Conservation (phyloP, 2,113 vertebrate genomes). For the Hirundichthys speculiger region DNA sequence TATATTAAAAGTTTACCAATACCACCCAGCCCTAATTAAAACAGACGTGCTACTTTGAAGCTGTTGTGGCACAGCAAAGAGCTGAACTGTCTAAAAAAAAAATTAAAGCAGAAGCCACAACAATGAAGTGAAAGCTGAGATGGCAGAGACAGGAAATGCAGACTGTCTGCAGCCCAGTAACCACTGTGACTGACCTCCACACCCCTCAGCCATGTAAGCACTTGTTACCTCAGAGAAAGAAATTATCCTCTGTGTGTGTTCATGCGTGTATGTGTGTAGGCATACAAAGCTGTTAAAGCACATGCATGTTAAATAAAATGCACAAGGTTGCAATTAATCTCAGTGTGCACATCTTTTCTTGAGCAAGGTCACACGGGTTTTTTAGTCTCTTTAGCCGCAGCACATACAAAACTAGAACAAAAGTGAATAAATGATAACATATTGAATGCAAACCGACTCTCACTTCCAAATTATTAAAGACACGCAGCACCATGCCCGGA, state of each 20-base stretch:
- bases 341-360: not conserved
- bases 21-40: too few species aligned
- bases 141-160: conserved; percentile 2
- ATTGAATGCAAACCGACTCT: conserved; percentile 6
- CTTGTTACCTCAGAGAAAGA: conserved; percentile 23
- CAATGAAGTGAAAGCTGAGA: not conserved
- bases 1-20: too few species aligned
- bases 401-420: not conserved
- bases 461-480: conserved; percentile 36
- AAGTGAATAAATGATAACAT: not conserved
- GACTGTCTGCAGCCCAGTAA: conserved; percentile 9
- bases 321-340: conserved; percentile 19
- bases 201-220: not conserved
- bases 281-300: not conserved
- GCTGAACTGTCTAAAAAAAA: not conserved
- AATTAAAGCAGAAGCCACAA: not conserved
- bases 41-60: not conserved
- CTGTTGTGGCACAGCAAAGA: not conserved
- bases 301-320: conserved; percentile 19
- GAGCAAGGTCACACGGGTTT: conserved; percentile 7
- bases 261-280: conserved; percentile 33
- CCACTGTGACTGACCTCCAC: not conserved
- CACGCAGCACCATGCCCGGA: conserved; percentile 15
- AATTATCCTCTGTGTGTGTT: conserved; percentile 3
- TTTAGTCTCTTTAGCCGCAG: not conserved